Base-by-base conservation (phyloP, 2,888 invertebrate genomes). In the Flexamia atlantica region DNA sequence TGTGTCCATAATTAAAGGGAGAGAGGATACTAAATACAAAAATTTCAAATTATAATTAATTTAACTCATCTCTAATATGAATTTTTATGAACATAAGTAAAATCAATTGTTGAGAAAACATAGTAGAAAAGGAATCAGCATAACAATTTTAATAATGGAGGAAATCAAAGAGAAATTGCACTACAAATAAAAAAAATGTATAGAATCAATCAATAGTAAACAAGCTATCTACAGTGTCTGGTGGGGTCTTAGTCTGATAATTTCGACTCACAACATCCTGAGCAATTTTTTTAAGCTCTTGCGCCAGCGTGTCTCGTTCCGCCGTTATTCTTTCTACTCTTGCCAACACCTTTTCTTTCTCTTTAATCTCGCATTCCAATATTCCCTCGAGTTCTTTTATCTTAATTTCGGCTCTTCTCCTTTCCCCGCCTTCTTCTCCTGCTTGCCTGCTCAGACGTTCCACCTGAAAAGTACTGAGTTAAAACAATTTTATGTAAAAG, bases 361-460 rank as follows among this genome's bases (percentile, higher is more conserved):
- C 85, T 72, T 86, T 84, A 5, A 82, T 85, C 40, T 86, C 85
- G 72, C 86, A 85, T 82, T 86, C 87, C 28, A 95, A 89, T 87
- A 95, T 94, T 1, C 92, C 92, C 86, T 94, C 93, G 88, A 94
- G 90, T 87, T 92, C 92, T 86, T 92, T 91, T 17, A 95, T 91
- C 89, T 93, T 93, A 86, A 83, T 82, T 83, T 95, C 93, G 0
- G 95, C 95, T 87, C 95, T 92, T 87, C 96, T 92, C 86, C 96
- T 93, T 89, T 97, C 97, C 4, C 95, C 92, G 30, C 96, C 95
- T 90, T 97, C 96, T 88, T 95, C 97, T 53, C 95, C 97, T 42
- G 95, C 96, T 90, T 96, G 97, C 84, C 96, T 92, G 87, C 96
- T 96, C 85, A 97, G 90, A 85, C 97, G 93, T 87, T 95, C 95